These are phyloP conservation scores for Hylaea fasciaria DNA, from an alignment of 2,888 invertebrate species.

Conservation along the genomic window DNA sequence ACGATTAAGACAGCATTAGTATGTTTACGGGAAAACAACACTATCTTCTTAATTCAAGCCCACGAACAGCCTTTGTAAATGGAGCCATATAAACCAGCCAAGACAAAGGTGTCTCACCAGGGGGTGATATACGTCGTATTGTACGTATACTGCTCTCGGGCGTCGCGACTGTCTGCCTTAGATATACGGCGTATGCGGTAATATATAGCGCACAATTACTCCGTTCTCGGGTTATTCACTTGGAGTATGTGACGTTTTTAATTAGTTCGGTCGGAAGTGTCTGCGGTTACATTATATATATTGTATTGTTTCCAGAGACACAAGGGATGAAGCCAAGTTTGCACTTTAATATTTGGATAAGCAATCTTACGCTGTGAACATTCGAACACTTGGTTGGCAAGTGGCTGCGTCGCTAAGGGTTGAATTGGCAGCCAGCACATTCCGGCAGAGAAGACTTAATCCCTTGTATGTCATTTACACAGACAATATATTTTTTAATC, in stretches of 20 bases:
- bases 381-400: conserved; percentile 6
- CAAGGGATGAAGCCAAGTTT: conserved; percentile 8
- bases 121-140: conserved; percentile 32
- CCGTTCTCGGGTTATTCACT: conserved; percentile 15
- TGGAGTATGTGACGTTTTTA: conserved; percentile 21
- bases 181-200: conserved; percentile 23
- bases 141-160: conserved; percentile 15
- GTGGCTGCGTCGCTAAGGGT: not conserved
- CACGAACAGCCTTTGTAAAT: conserved; percentile 9
- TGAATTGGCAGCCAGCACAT: not conserved
- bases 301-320: too few species aligned
- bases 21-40: too few species aligned
- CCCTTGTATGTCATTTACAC: too few species aligned
- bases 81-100: conserved; percentile 31
- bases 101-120: conserved; percentile 39
- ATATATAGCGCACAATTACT: conserved; percentile 27
- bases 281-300: conserved; percentile 12
- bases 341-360: not conserved
- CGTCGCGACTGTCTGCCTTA: conserved; percentile 23
- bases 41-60: too few species aligned
- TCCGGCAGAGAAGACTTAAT: too few species aligned
- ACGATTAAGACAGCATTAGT: too few species aligned
- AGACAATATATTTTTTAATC: too few species aligned
- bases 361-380: not conserved
- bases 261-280: conserved; percentile 18